A percentile compares a stretch with the other conserved stretches of the same genome.
phyloP scores from a whole-genome alignment of 1,140 invertebrate genomes.

The Musca domestica region DNA sequence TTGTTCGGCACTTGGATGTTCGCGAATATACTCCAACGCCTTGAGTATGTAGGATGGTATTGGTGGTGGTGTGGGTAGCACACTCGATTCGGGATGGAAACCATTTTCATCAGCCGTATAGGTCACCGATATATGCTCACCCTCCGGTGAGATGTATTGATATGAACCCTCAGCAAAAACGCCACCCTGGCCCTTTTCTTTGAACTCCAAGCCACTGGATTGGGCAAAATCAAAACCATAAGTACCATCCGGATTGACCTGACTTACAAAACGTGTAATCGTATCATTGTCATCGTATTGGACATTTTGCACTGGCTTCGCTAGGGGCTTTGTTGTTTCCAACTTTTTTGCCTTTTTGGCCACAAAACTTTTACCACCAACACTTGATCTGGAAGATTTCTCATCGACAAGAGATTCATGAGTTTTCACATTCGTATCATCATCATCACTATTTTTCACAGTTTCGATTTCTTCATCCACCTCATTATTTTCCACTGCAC shows the following conservation, averaged over 20 bases:
- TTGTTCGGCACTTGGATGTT: conserved; percentile 45
- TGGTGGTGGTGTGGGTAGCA: conserved; percentile 57
- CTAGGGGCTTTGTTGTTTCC: no score
- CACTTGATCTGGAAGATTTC: no score
- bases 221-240: conserved; percentile 30
- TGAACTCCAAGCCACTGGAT: conserved; percentile 26
- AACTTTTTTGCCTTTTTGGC: no score
- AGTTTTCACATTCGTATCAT: no score
- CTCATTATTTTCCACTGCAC: no score
- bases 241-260: conserved; percentile 31
- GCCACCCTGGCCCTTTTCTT: conserved; percentile 36
- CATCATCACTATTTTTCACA: no score
- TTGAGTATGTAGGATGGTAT: conserved; percentile 41
- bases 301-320: no score
- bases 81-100: conserved; percentile 54
- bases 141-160: conserved; percentile 38
- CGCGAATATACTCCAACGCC: conserved; percentile 55
- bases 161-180: conserved; percentile 26
- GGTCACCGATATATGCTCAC: conserved; percentile 34
- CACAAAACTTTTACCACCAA: no score
- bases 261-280: conserved; percentile 31
- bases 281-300: conserved; percentile 17
- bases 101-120: conserved; percentile 58
- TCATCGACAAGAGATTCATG: no score
- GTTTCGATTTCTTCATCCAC: no score